A percentile compares a stretch with the other conserved stretches of the same genome.
Conservation (phyloP, 1,140 invertebrate species). For the Cotesia vestalis region DNA sequence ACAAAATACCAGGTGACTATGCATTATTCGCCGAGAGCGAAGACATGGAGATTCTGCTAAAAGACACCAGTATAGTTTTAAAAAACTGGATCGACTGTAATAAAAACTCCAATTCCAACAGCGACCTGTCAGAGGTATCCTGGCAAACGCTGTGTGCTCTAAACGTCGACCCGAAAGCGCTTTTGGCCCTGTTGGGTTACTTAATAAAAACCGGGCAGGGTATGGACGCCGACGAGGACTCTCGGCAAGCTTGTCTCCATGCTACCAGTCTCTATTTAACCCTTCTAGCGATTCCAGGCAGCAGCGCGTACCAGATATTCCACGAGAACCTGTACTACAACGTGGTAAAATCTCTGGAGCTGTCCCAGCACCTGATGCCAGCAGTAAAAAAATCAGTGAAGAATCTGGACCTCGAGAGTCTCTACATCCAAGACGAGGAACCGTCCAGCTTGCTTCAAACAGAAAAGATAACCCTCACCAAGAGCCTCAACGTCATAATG, state of each 20-base stretch:
- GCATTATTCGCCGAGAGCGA: constrained; percentile 58
- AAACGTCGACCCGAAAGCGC: constrained; percentile 62
- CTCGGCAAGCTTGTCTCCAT: constrained; percentile 57
- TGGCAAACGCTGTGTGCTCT: constrained; percentile 67
- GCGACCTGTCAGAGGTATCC: constrained; percentile 55
- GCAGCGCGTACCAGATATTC: constrained; percentile 69
- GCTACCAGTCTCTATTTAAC: constrained; percentile 65
- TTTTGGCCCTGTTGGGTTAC: constrained; percentile 67
- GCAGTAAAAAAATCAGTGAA: constrained; percentile 41
- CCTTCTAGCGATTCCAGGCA: constrained; percentile 67
- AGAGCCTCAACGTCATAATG: constrained; percentile 58
- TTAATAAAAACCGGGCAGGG: constrained; percentile 65
- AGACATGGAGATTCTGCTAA: constrained; percentile 55
- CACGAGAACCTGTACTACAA: constrained; percentile 68
- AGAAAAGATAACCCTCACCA: constrained; percentile 50
- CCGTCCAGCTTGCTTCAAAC: constrained; percentile 36
- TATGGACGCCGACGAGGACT: constrained; percentile 52
- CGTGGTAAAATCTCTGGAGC: constrained; percentile 65
- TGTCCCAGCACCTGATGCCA: constrained; percentile 51
- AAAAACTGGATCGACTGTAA: constrained; percentile 52
- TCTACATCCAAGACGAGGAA: constrained; percentile 50
- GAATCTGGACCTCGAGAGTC: constrained; percentile 44
- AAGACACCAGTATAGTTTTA: constrained; percentile 45
- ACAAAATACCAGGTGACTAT: constrained; percentile 62
- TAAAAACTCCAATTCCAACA: constrained; percentile 33